Evolutionary conservation across 2,113 vertebrate species (phyloP).

Genomic region (Mirounga angustirostris): DNA sequence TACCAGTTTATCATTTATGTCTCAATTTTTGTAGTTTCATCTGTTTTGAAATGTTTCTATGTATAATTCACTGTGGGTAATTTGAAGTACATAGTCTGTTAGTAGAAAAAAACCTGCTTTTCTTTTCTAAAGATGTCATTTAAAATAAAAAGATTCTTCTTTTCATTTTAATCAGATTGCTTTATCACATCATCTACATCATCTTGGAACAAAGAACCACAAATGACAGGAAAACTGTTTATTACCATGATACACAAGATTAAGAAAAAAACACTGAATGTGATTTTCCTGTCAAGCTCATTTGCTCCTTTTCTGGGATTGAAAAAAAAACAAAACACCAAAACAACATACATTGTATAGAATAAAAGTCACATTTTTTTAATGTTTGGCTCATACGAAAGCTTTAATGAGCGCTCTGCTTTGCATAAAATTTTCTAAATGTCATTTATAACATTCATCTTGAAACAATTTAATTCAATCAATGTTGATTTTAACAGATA

Average conservation of each 20-base stretch:
- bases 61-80: conserved; percentile 51
- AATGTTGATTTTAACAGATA: neutral
- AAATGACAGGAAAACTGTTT: conserved; percentile 9
- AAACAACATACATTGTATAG: neutral
- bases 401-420: neutral
- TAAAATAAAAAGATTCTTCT: conserved; percentile 31
- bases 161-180: conserved; percentile 55
- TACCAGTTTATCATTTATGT: conserved; percentile 63
- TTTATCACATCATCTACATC: neutral
- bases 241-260: neutral
- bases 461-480: neutral
- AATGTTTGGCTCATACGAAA: neutral
- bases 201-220: conserved; percentile 41
- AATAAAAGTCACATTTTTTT: neutral
- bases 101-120: neutral
- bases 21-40: conserved; percentile 63
- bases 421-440: neutral
- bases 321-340: neutral
- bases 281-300: neutral
- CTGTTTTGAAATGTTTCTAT: conserved; percentile 62
- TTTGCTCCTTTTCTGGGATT: neutral
- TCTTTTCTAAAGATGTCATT: conserved; percentile 14
- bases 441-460: neutral
- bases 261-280: neutral
- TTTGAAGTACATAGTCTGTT: conserved; percentile 32